Base-by-base conservation (phyloP, 2,113 vertebrate species). In the Entelurus aequoreus region DNA sequence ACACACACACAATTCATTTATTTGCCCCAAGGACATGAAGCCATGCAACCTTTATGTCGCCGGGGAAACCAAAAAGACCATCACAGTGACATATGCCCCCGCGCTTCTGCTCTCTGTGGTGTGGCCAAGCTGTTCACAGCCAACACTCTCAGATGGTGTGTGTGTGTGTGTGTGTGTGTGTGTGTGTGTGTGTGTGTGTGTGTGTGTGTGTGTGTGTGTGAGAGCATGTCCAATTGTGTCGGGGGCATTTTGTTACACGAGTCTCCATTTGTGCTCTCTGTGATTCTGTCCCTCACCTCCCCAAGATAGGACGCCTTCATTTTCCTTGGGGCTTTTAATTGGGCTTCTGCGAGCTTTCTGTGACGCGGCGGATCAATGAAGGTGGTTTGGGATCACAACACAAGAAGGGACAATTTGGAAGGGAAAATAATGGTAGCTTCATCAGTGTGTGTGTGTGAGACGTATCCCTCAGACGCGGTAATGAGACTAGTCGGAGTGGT, bases 41-140 rank as follows among this genome's bases (percentile, higher is more conserved):
- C 81, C 81, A 84, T 81, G 86, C 83, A 85, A 86, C 83, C 85
- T 89, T 87, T 86, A 82, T 87, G 86, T 89, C 80, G 81, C 78
- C 59, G 74, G 78, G 83, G 82, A 86, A 86, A 88, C 82, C 78
- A 87, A 86, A 88, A 87, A 86, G 83, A 88, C 83, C 83, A 84
- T 84, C 86, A 82, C 72, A 78, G 74, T 86, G 87, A 87, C 87
- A 90, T 89, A 88, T 88, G 86, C 86, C 85, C 85, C 85, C 72
- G 74, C 85, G 75, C 85, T 86, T 87, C 85, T 89, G 87, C 82
- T 85, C 84, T 88, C 85, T 84, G 85, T 83, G 80, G 84, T 84
- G 81, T 81, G 83, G 86, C 85, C 88, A 88, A 88, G 86, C 84
- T 84, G 83, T 84, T 87, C 79, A 64, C 78, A 81, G 83, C 84